phyloP scores from a whole-genome alignment of 2,113 vertebrate species.

The Taurulus bubalis region DNA sequence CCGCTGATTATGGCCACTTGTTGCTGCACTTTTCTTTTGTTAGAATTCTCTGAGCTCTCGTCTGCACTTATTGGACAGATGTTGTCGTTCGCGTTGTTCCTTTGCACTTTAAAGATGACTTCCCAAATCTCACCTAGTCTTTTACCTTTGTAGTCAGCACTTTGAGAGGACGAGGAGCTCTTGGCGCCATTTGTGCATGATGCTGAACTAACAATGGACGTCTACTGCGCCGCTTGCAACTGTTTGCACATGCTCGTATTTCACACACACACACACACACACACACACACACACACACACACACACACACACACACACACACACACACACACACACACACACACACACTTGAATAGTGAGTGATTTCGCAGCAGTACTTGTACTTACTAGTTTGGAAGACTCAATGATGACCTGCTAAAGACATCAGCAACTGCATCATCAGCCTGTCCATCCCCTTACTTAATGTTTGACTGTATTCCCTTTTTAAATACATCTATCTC shows the following conservation, averaged over 20 bases:
- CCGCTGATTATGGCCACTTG: slow-evolving; percentile 27
- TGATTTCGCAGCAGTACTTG: neutral
- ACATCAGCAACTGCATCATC: neutral
- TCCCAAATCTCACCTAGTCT: neutral
- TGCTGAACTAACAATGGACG: neutral
- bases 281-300: no score
- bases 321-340: no score
- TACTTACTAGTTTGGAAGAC: neutral
- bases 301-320: no score
- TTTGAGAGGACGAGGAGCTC: neutral
- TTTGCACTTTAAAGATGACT: neutral
- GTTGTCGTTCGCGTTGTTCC: neutral
- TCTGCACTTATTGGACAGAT: slow-evolving; percentile 34
- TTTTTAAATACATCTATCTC: neutral
- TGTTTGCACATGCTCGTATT: neutral
- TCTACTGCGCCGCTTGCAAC: neutral
- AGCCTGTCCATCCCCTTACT: neutral
- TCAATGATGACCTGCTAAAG: neutral
- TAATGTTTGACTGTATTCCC: neutral
- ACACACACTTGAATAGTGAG: neutral
- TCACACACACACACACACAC: neutral
- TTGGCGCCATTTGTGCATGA: slow-evolving; percentile 5
- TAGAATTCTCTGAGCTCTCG: slow-evolving; percentile 35
- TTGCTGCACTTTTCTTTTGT: slow-evolving; percentile 52
- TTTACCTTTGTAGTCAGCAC: neutral